Evolutionary conservation across 2,113 vertebrate species (phyloP).

Genomic region (Corythaeola cristata): DNA sequence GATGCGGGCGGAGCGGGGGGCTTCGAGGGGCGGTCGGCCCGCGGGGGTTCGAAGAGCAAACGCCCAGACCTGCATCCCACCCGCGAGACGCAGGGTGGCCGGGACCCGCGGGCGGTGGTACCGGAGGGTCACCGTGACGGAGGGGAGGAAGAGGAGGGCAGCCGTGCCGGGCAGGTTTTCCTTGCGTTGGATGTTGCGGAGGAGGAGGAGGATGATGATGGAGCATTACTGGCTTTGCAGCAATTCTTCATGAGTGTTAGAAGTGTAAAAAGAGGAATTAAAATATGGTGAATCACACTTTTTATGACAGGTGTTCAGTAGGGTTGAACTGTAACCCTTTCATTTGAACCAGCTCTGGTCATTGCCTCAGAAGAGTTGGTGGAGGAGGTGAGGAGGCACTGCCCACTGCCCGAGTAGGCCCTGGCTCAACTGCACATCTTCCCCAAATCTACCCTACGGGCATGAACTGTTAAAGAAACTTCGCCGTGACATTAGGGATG

Average conservation of each 20-base stretch:
- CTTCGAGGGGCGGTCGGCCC: too few species aligned
- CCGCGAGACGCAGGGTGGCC: too few species aligned
- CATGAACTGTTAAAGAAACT: not conserved
- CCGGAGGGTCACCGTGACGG: too few species aligned
- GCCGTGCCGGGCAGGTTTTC: not conserved
- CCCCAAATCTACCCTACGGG: accelerated
- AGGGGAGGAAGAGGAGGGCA: too few species aligned
- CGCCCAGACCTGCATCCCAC: too few species aligned
- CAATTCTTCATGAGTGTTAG: not conserved
- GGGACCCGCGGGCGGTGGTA: too few species aligned
- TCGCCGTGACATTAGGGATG: accelerated
- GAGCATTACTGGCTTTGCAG: not conserved
- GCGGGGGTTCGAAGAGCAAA: too few species aligned
- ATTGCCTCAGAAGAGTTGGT: not conserved
- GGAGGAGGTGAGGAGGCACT: not conserved
- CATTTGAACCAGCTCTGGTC: not conserved
- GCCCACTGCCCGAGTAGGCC: not conserved
- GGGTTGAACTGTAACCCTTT: not conserved
- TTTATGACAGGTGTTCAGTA: not conserved
- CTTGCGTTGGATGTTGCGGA: not conserved
- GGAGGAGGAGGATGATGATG: not conserved
- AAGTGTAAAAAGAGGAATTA: not conserved
- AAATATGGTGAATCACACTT: not conserved
- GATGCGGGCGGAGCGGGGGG: too few species aligned
- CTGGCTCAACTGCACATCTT: not conserved